Base-by-base conservation (phyloP, 2,797 vertebrate species). In the Acrocephalus scirpaceus region DNA sequence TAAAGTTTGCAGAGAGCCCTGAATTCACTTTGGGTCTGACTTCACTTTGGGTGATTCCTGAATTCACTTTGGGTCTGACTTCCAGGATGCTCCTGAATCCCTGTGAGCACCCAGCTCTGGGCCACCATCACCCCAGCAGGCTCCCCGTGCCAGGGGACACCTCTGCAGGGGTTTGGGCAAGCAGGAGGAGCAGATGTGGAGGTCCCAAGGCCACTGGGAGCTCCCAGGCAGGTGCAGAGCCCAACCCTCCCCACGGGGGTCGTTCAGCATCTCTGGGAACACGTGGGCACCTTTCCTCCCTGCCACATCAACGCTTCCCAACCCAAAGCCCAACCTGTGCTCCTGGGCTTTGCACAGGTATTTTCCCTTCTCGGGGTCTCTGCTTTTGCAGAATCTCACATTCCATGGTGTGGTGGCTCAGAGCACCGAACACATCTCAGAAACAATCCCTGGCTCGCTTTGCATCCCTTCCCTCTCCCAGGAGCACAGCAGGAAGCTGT, bases 321-420 rank as follows among this genome's bases (percentile, higher is more conserved):
- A 75, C 56, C 64, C n/a, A n/a, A n/a, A n/a, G n/a, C n/a, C n/a
- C n/a, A n/a, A n/a, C n/a, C n/a, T n/a, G 0, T 7, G 13, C 51
- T 72, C 32, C 48, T 18, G 56, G 27, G 30, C 80, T 0, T 11
- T 18, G 8, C 9, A 2, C 2, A 5, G 15, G 0, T 32, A 2
- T 38, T 75, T 75, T 29, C 19, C 47, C 62, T 47, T 66, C 18
- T n/a, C 10, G 1, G 42, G 20, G 7, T 91, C 62, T 38, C 53
- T 5, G 9, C 57, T 91, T 29, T 17, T 54, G 64, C 70, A 42
- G 48, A 64, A 36, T 16, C 66, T 53, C 29, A 0, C 21, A 5
- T 87, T 71, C 54, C 27, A 3, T 5, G 47, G 17, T 9, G 58
- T 18, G 58, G 16, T 8, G 83, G 75, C 82, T 82, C 69, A 25